Base-by-base conservation (phyloP, 2,113 vertebrate genomes). In the Corythaixoides concolor region DNA sequence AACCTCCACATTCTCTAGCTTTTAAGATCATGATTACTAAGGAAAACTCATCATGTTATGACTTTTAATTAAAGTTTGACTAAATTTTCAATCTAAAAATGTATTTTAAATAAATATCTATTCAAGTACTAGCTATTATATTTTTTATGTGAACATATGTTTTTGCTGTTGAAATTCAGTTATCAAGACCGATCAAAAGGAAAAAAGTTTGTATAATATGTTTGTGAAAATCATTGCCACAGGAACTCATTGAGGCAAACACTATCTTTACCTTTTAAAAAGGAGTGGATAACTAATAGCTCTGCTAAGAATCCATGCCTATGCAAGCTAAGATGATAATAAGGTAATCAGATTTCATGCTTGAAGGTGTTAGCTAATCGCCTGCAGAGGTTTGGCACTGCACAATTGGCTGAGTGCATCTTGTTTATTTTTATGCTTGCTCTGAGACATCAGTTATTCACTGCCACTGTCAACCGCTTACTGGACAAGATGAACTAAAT, bases 281-380 rank as follows among this genome's bases (percentile, higher is more conserved):
- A 89, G 26, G 39, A 94, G 50, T 33, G 59, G 81, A 69, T 95
- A 95, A 95, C 89, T 94, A 96, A 97, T 76, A 94, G 26, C 67
- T 69, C 58, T 93, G 69, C 91, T 93, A 59, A 67, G 91, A 86
- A 91, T 89, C 80, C 89, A 91, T 94, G 94, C 53, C 75, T 96
- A 50, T 95, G 94, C 32, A 73, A 83, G 93, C 91, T 94, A 88
- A 90, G 89, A 95, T 88, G 95, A 96, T 96, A 96, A 95, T 93
- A 96, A 95, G 63, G 88, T 91, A 96, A 96, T 97, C 95, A 97
- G 95, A 96, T 97, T 96, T 97, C 93, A 94, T 88, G 96, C 95
- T 93, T 93, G 88, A 94, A 88, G 88, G 78, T 95, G 88, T 94
- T 91, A 95, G 92, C 88, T 96, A 96, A 96, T 95, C 59, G 78